These are phyloP conservation scores for Zaprionus lineosus DNA, from an alignment of 2,888 invertebrate genomes.

Conservation along the genomic window DNA sequence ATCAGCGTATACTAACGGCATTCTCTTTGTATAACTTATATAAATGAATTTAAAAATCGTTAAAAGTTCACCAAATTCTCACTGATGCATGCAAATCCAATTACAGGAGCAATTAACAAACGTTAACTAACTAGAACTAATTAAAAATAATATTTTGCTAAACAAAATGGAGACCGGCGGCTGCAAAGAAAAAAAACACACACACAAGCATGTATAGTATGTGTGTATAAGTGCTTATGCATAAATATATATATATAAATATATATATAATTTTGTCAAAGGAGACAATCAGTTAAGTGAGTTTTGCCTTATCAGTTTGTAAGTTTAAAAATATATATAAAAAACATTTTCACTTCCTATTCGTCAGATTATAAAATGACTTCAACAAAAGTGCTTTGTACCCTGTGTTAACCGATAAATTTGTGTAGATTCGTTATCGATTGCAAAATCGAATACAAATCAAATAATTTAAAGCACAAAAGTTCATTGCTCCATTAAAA, in stretches of 20 bases:
- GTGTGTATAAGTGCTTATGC: no score
- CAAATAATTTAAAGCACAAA: no score
- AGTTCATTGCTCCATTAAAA: no score
- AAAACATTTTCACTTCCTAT: slow-evolving; percentile 22
- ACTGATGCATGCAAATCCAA: slow-evolving; percentile 78
- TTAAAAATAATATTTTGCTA: slow-evolving; percentile 71
- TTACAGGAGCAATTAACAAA: slow-evolving; percentile 81
- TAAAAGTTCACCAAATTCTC: slow-evolving; percentile 57
- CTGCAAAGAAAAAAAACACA: slow-evolving; percentile 13
- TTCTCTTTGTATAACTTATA: slow-evolving; percentile 44
- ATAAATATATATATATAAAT: neutral
- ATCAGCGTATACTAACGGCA: slow-evolving; percentile 28
- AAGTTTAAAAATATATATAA: neutral
- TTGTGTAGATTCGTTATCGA: no score
- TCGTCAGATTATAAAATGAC: no score
- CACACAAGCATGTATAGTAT: no score
- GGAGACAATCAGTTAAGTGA: slow-evolving; percentile 27
- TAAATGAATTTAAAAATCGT: slow-evolving; percentile 56
- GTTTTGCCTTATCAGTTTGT: no score
- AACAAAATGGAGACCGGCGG: slow-evolving; percentile 44
- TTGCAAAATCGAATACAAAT: no score
- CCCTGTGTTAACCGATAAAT: no score
- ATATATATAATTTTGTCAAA: slow-evolving; percentile 13
- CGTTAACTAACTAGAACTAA: slow-evolving; percentile 81
- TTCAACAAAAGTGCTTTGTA: no score